These are phyloP conservation scores for Drosophila emarginata DNA, from an alignment of 2,888 invertebrate species.

Conservation along the genomic window DNA sequence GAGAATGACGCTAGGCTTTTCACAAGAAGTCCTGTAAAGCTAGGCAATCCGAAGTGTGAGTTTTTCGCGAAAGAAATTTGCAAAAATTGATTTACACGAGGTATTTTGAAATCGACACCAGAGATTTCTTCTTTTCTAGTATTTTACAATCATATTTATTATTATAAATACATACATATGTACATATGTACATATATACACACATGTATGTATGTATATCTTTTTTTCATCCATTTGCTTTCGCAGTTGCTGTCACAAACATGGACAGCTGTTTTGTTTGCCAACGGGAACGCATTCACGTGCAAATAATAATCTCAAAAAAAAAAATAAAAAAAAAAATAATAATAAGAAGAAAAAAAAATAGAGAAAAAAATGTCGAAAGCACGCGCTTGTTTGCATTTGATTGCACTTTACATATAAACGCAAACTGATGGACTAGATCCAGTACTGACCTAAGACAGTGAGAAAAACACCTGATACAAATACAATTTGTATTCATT, in stretches of 20 bases:
- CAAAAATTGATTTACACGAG: neutral
- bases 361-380: conserved; percentile 14
- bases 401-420: conserved; percentile 57
- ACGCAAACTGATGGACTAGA: conserved; percentile 26
- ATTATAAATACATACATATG: conserved; percentile 38
- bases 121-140: neutral
- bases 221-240: conserved; percentile 36
- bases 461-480: conserved; percentile 8
- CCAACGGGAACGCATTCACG: conserved; percentile 56
- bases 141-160: conserved; percentile 43
- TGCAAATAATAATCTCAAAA: conserved; percentile 47
- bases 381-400: conserved; percentile 75
- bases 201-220: conserved; percentile 46
- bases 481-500: conserved; percentile 6
- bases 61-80: neutral
- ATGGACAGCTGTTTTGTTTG: conserved; percentile 40
- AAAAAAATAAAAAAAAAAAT: conserved; percentile 28
- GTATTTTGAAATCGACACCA: neutral
- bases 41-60: no score
- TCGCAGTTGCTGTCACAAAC: conserved; percentile 28
- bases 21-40: no score
- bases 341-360: neutral
- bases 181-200: conserved; percentile 32
- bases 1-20: neutral
- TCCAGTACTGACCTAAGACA: conserved; percentile 36